Evolutionary conservation across 1,140 invertebrate species (phyloP).

Genomic region (Anthonomus grandis): DNA sequence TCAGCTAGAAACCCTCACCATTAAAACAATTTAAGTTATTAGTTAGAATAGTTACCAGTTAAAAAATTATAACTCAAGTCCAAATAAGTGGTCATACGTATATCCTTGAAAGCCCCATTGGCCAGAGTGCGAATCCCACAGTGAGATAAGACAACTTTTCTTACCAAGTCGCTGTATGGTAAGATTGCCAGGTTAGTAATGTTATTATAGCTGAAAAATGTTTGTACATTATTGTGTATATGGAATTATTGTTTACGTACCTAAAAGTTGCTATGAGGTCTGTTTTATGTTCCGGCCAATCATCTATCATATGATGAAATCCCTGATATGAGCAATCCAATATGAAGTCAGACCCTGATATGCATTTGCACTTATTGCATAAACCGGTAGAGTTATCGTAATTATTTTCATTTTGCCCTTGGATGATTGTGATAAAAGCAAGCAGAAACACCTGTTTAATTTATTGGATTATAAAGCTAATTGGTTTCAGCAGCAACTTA

Average conservation of each 20-base stretch:
- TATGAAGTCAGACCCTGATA: slow-evolving; percentile 5
- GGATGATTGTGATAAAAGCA: background rate
- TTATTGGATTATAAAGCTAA: too few species aligned
- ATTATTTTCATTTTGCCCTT: slow-evolving; percentile 9
- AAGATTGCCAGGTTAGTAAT: slow-evolving; percentile 48
- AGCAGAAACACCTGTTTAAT: too few species aligned
- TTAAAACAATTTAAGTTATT: background rate
- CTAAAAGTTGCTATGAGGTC: slow-evolving; percentile 49
- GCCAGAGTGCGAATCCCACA: slow-evolving; percentile 59
- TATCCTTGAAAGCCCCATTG: slow-evolving; percentile 59
- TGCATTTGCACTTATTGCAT: slow-evolving; percentile 40
- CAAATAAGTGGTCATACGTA: slow-evolving; percentile 61
- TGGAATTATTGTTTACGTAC: background rate
- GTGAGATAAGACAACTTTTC: slow-evolving; percentile 48
- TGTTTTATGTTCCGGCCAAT: slow-evolving; percentile 47
- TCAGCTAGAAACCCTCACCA: slow-evolving; percentile 34
- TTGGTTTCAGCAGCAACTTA: too few species aligned
- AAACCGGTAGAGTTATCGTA: slow-evolving; percentile 38
- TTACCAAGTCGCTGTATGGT: slow-evolving; percentile 44
- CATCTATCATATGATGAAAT: slow-evolving; percentile 48
- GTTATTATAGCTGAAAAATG: slow-evolving; percentile 39
- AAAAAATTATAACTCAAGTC: slow-evolving; percentile 71
- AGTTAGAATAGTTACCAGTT: slow-evolving; percentile 50
- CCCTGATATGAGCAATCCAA: slow-evolving; percentile 46
- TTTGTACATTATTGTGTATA: too few species aligned